phyloP scores from a whole-genome alignment of 1,140 invertebrate genomes.

The Kradibia gibbosae region DNA sequence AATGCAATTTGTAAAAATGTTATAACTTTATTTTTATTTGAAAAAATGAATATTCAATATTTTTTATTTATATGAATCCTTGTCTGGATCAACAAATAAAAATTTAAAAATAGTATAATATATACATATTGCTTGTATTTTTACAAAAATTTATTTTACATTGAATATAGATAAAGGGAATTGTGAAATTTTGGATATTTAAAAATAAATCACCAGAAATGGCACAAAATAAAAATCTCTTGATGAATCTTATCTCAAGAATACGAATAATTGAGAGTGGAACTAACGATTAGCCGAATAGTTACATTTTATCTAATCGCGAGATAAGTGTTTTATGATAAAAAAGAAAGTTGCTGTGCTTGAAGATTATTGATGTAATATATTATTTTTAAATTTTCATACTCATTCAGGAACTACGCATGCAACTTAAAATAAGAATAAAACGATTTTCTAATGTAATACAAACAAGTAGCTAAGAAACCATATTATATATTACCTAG shows the following conservation, averaged over 20 bases:
- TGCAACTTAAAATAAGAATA: not conserved
- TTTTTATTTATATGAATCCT: too few relatives aligned
- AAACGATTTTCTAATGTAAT: not conserved
- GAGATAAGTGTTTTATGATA: constrained; percentile 11
- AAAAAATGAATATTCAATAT: too few relatives aligned
- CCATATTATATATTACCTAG: not conserved
- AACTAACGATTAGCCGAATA: constrained; percentile 14
- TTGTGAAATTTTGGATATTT: not conserved
- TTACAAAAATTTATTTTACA: too few relatives aligned
- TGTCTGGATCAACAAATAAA: too few relatives aligned
- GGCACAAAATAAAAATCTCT: not conserved
- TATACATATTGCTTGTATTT: too few relatives aligned
- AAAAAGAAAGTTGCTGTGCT: not conserved
- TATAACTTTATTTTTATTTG: too few relatives aligned
- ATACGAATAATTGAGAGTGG: not conserved
- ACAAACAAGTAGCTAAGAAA: not conserved
- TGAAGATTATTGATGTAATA: constrained; percentile 9
- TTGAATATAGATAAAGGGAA: not conserved
- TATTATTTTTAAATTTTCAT: constrained; percentile 14
- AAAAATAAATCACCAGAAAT: not conserved
- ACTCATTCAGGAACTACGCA: constrained; percentile 6
- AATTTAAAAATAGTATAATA: too few relatives aligned
- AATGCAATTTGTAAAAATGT: too few relatives aligned
- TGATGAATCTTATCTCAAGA: constrained; percentile 1
- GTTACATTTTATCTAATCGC: constrained; percentile 25